Base-by-base conservation (phyloP, 2,797 vertebrate genomes). In the Paramormyrops hopkinsi region DNA sequence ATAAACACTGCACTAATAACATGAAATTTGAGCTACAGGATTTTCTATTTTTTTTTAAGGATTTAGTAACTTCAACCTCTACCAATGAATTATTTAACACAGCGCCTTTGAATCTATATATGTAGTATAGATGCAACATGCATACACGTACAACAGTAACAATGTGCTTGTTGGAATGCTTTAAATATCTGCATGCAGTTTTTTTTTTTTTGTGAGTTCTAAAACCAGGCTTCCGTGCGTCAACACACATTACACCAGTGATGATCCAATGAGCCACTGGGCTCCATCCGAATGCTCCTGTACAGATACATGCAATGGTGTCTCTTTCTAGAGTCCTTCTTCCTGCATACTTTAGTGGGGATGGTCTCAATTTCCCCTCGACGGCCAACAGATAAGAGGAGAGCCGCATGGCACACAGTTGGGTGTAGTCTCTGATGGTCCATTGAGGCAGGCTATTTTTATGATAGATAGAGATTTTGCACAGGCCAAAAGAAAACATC, bases 1-100 rank as follows among this genome's bases (percentile, higher is more conserved):
- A 82, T 44, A 82, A 82, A 41, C 76, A 82, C 76, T 44, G 76
- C 76, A 82, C 37, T 82, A 46, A 82, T 46, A 89, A 73, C 29
- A 7, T 53, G 48, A 53, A 33, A 86, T 86, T n/a, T 19, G 22
- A 82, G 76, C 76, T 44, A n/a, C 37, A 82, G 69, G 12, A 82
- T 46, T 82, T 76, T 79, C 37, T 76, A 2, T 17, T 37, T 69
- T 59, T 62, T 29, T 65, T 37, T 5, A 73, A 37, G 69, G 41
- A 44, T 46, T 82, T 82, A 3, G 76, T 46, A n/a, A 82, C 37
- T 79, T 79, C 37, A 79, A 79, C 41, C 76, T 44, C 73, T 9
- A 79, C 73, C 37, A 79, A 44, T 79, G 37, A 79, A 79, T 41
- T 79, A 79, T 44, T 79, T 44, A 79, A 79, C 17, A 17, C 37